phyloP scores from a whole-genome alignment of 2,888 invertebrate species.

The Pristionchus exspectatus region DNA sequence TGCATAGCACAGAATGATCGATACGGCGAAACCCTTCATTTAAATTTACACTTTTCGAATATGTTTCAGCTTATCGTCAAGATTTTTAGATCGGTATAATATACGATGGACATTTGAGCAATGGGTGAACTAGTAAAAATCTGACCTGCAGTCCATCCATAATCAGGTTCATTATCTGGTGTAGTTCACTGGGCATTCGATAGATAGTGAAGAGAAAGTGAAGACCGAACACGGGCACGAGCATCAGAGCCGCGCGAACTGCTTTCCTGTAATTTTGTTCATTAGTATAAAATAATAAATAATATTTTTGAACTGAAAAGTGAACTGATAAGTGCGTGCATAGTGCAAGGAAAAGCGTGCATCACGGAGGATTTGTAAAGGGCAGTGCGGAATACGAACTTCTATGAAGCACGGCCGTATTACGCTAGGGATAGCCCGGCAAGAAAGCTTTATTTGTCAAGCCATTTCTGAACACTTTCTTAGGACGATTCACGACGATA shows the following conservation, averaged over 20 bases:
- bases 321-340: background rate
- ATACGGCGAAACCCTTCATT: slow-evolving; percentile 70
- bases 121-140: background rate
- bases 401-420: too few relatives aligned
- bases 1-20: slow-evolving; percentile 74
- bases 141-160: slow-evolving; percentile 81
- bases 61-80: background rate
- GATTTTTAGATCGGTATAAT: background rate
- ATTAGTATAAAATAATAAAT: background rate
- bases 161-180: slow-evolving; percentile 80
- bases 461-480: background rate
- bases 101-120: background rate
- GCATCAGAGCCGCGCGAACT: slow-evolving; percentile 81
- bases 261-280: slow-evolving; percentile 81
- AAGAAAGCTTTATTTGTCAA: too few relatives aligned
- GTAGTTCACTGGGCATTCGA: slow-evolving; percentile 78
- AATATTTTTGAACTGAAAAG: background rate
- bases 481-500: background rate
- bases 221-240: slow-evolving; percentile 82
- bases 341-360: background rate
- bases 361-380: background rate
- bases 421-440: too few relatives aligned
- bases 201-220: slow-evolving; percentile 81
- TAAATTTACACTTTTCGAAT: background rate
- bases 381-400: background rate